phyloP scores from a whole-genome alignment of 2,888 invertebrate genomes.

The Carcina quercana region DNA sequence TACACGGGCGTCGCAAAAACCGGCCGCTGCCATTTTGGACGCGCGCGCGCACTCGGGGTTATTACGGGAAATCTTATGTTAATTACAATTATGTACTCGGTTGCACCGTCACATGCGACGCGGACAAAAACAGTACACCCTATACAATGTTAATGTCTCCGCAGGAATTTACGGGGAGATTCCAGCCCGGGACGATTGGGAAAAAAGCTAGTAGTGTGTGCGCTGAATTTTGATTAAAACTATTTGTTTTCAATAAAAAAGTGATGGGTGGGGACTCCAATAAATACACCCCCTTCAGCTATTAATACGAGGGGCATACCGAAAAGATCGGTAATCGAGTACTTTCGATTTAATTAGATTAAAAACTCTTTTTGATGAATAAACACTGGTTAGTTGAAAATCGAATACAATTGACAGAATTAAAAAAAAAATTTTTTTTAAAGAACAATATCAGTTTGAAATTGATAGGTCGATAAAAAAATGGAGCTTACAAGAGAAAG shows the following conservation, averaged over 20 bases:
- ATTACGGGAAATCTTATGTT: slow-evolving; percentile 70
- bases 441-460: too few relatives aligned
- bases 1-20: slow-evolving; percentile 55
- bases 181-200: slow-evolving; percentile 38
- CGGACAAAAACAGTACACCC: slow-evolving; percentile 49
- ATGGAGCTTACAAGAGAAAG: too few relatives aligned
- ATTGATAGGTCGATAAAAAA: too few relatives aligned
- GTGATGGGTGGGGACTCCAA: not conserved
- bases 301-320: too few relatives aligned
- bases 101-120: slow-evolving; percentile 40
- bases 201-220: slow-evolving; percentile 46
- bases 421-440: too few relatives aligned
- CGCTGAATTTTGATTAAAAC: slow-evolving; percentile 49
- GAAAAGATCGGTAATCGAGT: too few relatives aligned
- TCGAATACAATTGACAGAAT: too few relatives aligned
- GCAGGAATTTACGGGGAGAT: slow-evolving; percentile 62
- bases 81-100: slow-evolving; percentile 48
- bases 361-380: too few relatives aligned
- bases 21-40: slow-evolving; percentile 49
- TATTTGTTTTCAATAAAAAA: not conserved
- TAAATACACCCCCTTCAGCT: not conserved
- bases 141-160: slow-evolving; percentile 68
- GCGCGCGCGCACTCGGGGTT: slow-evolving; percentile 50
- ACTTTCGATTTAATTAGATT: too few relatives aligned
- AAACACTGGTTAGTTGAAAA: too few relatives aligned